Evolutionary conservation across 2,113 vertebrate species (phyloP).

Genomic region (Phocoena sinus): DNA sequence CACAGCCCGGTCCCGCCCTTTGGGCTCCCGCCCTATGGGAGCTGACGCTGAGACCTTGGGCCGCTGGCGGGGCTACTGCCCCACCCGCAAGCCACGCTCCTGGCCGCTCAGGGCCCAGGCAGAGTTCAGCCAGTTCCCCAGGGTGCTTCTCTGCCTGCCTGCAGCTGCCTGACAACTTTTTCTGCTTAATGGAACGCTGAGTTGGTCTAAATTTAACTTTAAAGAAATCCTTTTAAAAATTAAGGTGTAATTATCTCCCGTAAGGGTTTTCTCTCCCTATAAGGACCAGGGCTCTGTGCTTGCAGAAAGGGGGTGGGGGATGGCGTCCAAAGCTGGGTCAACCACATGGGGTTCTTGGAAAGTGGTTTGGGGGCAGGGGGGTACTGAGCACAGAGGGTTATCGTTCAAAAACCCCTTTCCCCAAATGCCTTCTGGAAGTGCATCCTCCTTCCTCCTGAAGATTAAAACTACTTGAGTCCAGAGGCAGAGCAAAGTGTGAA

Average conservation of each 20-base stretch:
- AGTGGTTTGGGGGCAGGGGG: not conserved
- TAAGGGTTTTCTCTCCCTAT: not conserved
- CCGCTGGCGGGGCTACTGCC: not conserved
- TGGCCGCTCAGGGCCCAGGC: not conserved
- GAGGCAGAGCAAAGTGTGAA: not conserved
- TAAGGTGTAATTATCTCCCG: conserved; percentile 46
- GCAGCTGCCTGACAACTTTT: conserved; percentile 61
- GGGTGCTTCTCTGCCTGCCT: not conserved
- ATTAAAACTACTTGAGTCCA: not conserved
- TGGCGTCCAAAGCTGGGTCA: not conserved
- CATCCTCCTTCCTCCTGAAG: not conserved
- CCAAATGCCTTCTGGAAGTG: not conserved
- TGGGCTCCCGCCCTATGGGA: not conserved
- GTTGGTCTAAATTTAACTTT: conserved; percentile 58
- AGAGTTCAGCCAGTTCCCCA: not conserved
- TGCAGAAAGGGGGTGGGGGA: not conserved
- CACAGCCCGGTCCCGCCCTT: not conserved
- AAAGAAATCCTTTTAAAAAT: conserved; percentile 53
- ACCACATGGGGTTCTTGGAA: not conserved
- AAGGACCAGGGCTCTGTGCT: not conserved
- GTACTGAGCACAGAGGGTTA: not conserved
- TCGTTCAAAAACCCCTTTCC: not conserved
- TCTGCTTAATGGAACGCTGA: conserved; percentile 45
- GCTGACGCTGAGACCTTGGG: not conserved
- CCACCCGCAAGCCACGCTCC: not conserved